Base-by-base conservation (phyloP, 2,888 invertebrate genomes). In the Clistopyga incitator region DNA sequence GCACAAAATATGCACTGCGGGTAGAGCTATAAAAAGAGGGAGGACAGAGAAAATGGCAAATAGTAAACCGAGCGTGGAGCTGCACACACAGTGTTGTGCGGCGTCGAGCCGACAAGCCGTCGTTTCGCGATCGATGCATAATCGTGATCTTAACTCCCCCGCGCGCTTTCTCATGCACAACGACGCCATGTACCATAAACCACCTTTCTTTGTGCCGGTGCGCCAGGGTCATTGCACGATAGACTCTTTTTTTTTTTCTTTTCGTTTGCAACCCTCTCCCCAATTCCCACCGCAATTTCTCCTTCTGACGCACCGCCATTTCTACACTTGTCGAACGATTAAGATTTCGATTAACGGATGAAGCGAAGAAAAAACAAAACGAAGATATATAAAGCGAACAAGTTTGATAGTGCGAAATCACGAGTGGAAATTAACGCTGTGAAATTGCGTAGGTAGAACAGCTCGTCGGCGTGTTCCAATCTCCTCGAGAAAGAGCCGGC, bases 111-210 rank as follows among this genome's bases (percentile, higher is more conserved):
- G 77, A 83, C 82, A 45, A 76, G 15, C 42, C 75, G 65, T 70
- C 68, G 67, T 34, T 79, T 65, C 64, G 61, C 75, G 67, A 86
- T 85, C 84, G 84, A 85, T 82, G 77, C 78, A 80, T 77, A 82
- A 86, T 85, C 84, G 71, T 78, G 79, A 85, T 86, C 81, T 81
- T 65, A 64, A 85, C 77, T 80, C 75, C 80, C 81, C 72, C 78
- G 68, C 61, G 74, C 45, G 74, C 80, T 85, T 82, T 85, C 82
- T 85, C 67, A 78, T 65, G 78, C 75, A 65, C 70, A 64, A 45
- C 61, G 25, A 15, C 52, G 25, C 11, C 54, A 50, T 78, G 67
- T 70, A 80, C 74, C 65, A 80, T 80, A 75, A 75, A 82, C 75
- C 70, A 82, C 75, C 56, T 81, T 75, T 76, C 77, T 74, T 81